These are phyloP conservation scores for Lobophora halterata DNA, from an alignment of 2,888 invertebrate genomes.

Conservation along the genomic window DNA sequence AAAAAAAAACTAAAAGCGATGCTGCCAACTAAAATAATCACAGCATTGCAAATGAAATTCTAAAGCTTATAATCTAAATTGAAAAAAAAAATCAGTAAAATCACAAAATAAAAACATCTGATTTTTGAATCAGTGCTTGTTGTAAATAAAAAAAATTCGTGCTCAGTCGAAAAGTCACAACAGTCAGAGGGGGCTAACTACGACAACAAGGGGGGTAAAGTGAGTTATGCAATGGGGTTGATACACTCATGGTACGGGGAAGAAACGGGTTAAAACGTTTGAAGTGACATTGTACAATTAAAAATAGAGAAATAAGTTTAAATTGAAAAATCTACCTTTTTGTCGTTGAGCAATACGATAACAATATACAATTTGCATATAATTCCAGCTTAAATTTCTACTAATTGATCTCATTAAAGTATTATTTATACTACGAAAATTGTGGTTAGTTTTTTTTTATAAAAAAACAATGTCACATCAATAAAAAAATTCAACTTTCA, in stretches of 20 bases:
- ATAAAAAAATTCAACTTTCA: conserved; percentile 8
- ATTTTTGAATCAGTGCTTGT: neutral
- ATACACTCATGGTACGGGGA: conserved; percentile 18
- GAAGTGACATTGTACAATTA: conserved; percentile 21
- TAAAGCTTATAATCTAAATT: neutral
- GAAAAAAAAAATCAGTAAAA: conserved; percentile 23
- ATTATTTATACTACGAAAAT: too few relatives aligned
- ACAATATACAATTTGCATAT: too few relatives aligned
- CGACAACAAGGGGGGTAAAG: conserved; percentile 11
- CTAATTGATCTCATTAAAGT: too few relatives aligned
- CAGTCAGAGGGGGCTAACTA: conserved; percentile 17
- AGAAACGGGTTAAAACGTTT: conserved; percentile 7
- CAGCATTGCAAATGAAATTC: conserved; percentile 36
- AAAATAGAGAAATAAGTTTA: conserved; percentile 5
- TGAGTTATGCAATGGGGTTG: conserved; percentile 17
- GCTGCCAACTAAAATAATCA: conserved; percentile 28
- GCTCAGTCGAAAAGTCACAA: conserved; percentile 19
- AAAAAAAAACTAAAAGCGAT: conserved; percentile 32
- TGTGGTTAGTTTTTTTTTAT: too few relatives aligned
- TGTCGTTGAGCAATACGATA: too few relatives aligned
- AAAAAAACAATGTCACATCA: conserved; percentile 25
- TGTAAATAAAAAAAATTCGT: conserved; percentile 12
- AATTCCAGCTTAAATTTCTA: too few relatives aligned
- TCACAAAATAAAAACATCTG: conserved; percentile 8
- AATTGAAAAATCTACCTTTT: too few relatives aligned